Percentiles rank a stretch among this genome's conserved stretches.
Conservation (phyloP, 2,113 vertebrate species). For the Tupaia chinensis region DNA sequence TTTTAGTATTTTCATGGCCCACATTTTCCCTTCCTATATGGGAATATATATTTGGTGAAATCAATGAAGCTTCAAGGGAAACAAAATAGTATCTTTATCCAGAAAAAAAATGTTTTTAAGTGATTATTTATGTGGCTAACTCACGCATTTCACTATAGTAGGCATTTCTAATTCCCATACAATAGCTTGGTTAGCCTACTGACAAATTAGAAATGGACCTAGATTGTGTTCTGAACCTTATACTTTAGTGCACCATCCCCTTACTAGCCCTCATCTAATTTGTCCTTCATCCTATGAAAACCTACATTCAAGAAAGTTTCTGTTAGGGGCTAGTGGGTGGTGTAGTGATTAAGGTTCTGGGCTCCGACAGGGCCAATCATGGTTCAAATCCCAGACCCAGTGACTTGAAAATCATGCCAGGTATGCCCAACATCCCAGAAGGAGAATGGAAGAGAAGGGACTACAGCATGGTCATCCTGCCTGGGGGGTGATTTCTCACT, state of each 20-base stretch:
- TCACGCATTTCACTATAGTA: not conserved
- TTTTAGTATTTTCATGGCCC: not conserved
- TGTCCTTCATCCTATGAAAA: not conserved
- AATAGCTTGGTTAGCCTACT: accelerated
- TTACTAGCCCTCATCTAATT: not conserved
- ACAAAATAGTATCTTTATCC: not conserved
- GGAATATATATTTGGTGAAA: not conserved
- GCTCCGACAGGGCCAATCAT: too few species aligned
- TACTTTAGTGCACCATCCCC: not conserved
- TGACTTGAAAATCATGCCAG: too few species aligned
- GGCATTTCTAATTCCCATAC: not conserved
- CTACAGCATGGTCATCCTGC: too few species aligned
- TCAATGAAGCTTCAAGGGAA: not conserved
- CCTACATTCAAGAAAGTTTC: not conserved
- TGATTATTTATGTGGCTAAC: not conserved
- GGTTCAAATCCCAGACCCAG: too few species aligned
- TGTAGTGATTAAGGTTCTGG: too few species aligned
- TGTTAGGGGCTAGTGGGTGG: not conserved
- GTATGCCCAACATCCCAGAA: too few species aligned
- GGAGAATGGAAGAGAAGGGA: too few species aligned
- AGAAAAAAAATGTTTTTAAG: not conserved
- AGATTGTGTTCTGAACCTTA: not conserved
- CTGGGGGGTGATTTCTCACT: too few species aligned
- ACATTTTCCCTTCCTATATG: not conserved
- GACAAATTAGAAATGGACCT: not conserved